Evolutionary conservation across 2,113 vertebrate species (phyloP).

Genomic region (Sitta europaea): DNA sequence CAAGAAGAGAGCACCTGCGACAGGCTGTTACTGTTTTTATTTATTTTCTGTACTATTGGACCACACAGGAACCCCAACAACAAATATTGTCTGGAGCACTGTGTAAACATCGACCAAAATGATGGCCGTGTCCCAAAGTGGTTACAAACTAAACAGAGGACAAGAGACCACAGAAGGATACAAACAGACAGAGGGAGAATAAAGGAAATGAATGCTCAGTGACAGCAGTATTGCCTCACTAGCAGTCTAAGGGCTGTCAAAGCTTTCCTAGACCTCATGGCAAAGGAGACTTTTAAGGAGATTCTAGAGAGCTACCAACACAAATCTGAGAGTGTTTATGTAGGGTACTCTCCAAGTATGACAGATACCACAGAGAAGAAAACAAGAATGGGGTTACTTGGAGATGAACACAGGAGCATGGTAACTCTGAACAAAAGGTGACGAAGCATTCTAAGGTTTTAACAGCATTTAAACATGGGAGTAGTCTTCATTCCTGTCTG

Average conservation of each 20-base stretch:
- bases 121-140: background rate
- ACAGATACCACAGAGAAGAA: background rate
- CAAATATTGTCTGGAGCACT: conserved; percentile 15
- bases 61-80: background rate
- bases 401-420: background rate
- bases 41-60: conserved; percentile 24
- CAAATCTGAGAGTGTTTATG: background rate
- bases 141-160: conserved; percentile 2
- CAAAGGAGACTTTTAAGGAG: background rate
- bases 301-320: background rate
- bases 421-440: background rate
- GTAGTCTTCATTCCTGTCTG: background rate
- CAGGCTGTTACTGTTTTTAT: conserved; percentile 7
- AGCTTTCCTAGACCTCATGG: background rate
- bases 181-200: background rate
- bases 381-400: background rate
- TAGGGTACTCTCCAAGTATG: background rate
- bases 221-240: background rate
- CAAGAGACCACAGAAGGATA: background rate
- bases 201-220: background rate
- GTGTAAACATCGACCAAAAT: background rate
- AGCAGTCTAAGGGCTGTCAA: background rate
- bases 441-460: background rate
- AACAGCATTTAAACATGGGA: background rate
- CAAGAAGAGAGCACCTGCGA: conserved; percentile 1